Base-by-base conservation (phyloP, 2,888 invertebrate genomes). In the Lasioglossum lativentre region DNA sequence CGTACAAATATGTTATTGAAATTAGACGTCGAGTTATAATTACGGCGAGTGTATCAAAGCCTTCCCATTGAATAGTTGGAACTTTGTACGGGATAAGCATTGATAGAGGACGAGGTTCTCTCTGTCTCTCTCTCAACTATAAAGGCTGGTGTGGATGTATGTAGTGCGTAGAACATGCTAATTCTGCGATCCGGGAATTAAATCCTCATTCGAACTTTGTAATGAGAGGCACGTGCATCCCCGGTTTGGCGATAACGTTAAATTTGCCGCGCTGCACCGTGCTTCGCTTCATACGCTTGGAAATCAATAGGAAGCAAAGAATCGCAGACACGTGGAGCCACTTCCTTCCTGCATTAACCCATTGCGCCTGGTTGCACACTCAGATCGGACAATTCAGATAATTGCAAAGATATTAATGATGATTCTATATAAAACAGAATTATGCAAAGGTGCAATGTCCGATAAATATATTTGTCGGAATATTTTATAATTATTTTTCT, bases 11-110 rank as follows among this genome's bases (percentile, higher is more conserved):
- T 66, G 74, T 42, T 52, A 84, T 75, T 75, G 78, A 40, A 78
- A 85, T 84, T 78, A 75, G 72, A 59, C 45, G 75, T 72, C 71
- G n/a, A 30, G 30, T n/a, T 47, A 14, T 83, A 83, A 83, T 83
- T 83, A 45, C 73, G 30, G 4, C 6, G n/a, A 56, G 56, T 68
- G 68, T 59, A 70, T 74, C 68, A 79, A 70, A 70, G 75, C 80
- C 23, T 75, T 75, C 42, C 78, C 34, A 45, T 30, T 75, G 59
- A 78, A 84, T 84, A 74, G 75, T 75, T 78, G 19, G 42, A 59
- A 38, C 66, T 75, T 72, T 71, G 34, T 34, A 34, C 56, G 14
- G 38, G 71, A 63, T 45, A 75, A 75, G 34, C 85, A 78, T 75
- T 72, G 78, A 84, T 30, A 78, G 75, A 66, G 74, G 47, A 78